These are phyloP conservation scores for Borostomias antarcticus DNA, from an alignment of 2,797 vertebrate genomes.

Conservation along the genomic window DNA sequence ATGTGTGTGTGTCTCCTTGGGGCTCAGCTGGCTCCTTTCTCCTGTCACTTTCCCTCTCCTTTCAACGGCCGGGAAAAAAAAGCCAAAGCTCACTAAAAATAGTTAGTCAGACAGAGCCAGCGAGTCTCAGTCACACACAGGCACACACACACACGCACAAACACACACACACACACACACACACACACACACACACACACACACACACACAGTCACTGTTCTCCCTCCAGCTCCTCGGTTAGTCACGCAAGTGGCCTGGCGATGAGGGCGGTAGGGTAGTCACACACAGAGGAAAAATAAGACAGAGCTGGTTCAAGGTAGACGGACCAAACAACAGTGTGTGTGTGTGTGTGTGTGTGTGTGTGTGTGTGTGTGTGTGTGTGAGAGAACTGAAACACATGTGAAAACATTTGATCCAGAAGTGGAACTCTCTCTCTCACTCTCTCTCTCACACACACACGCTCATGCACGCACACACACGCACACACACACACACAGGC, in stretches of 20 bases:
- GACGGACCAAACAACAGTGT: background rate
- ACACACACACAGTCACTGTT: too few relatives aligned
- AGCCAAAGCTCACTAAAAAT: slow-evolving; percentile 64
- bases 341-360: background rate
- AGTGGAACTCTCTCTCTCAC: background rate
- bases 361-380: background rate
- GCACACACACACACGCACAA: too few relatives aligned
- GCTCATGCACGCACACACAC: slow-evolving; percentile 3
- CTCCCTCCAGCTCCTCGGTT: slow-evolving; percentile 40
- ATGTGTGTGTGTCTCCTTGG: slow-evolving; percentile 44
- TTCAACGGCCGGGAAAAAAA: slow-evolving; percentile 41
- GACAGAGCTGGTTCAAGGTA: background rate
- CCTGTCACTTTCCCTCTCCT: slow-evolving; percentile 54
- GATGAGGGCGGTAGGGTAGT: background rate
- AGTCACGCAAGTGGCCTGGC: slow-evolving; percentile 43
- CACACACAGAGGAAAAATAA: background rate
- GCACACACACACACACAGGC: background rate
- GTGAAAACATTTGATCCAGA: background rate
- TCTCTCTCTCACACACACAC: background rate
- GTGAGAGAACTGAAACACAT: background rate
- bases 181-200: too few relatives aligned
- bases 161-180: too few relatives aligned
- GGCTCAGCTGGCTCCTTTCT: slow-evolving; percentile 66
- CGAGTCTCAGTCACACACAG: too few relatives aligned
- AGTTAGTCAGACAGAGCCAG: slow-evolving; percentile 55